These are phyloP conservation scores for Myotis pilosus DNA, from an alignment of 2,797 vertebrate species.

Conservation along the genomic window DNA sequence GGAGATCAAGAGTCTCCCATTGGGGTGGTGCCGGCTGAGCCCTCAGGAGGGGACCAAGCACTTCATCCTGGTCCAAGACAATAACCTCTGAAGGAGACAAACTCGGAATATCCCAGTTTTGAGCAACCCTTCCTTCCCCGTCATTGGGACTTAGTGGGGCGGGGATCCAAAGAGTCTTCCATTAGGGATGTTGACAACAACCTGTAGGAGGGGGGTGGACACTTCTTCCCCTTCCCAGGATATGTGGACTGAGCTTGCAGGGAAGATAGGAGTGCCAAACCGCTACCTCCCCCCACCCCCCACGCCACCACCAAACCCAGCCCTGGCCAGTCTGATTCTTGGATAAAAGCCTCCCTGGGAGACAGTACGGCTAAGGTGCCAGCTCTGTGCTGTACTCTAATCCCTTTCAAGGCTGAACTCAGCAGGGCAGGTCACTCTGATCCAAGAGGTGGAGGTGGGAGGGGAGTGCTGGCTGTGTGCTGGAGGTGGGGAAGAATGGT, in stretches of 20 bases:
- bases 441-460: not conserved
- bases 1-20: not conserved
- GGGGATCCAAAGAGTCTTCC: not conserved
- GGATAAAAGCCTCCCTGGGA: not conserved
- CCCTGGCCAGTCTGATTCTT: not conserved
- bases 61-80: not conserved
- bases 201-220: not conserved
- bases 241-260: not conserved
- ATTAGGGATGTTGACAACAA: not conserved
- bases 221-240: not conserved
- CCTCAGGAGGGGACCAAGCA: not conserved
- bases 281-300: rapidly evolving
- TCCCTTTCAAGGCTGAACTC: not conserved
- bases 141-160: not conserved
- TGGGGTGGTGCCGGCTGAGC: not conserved
- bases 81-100: not conserved
- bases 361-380: not conserved
- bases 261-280: not conserved
- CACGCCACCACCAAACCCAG: not conserved
- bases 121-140: not conserved
- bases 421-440: not conserved
- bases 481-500: not conserved
- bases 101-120: not conserved
- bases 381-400: not conserved
- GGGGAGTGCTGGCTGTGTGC: not conserved